Percentiles rank a stretch among this genome's conserved stretches.
These are phyloP conservation scores for Cremastobaeus sp. DNA, from an alignment of 2,888 invertebrate genomes.

Conservation along the genomic window DNA sequence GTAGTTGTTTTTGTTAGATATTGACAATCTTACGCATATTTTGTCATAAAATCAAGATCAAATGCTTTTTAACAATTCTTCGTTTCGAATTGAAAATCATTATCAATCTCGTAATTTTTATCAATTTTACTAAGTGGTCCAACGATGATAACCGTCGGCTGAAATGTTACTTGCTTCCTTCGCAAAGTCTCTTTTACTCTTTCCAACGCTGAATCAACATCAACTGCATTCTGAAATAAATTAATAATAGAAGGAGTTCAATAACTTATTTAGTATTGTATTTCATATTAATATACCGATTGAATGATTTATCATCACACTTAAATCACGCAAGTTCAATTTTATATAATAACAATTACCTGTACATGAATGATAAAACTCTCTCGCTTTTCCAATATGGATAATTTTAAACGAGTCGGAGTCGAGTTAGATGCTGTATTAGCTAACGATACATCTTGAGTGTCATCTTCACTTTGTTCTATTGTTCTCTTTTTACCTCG, in stretches of 20 bases:
- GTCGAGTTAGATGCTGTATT: no score
- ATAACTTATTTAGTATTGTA: no score
- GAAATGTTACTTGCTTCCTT: not conserved
- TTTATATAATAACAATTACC: no score
- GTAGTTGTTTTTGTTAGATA: no score
- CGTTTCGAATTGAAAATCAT: not conserved
- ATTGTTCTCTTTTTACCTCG: not conserved
- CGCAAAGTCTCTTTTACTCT: not conserved
- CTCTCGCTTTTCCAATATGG: conserved; percentile 4
- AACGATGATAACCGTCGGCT: not conserved
- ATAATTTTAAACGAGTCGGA: conserved; percentile 1
- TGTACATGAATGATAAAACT: conserved; percentile 7
- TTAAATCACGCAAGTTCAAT: no score
- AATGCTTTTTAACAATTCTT: not conserved
- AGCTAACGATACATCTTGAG: not conserved
- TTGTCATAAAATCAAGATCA: not conserved
- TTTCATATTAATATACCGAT: no score
- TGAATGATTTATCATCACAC: no score
- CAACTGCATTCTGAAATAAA: not conserved
- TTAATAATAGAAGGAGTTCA: no score
- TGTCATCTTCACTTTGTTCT: not conserved
- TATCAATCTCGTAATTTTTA: not conserved
- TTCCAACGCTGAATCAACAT: not conserved
- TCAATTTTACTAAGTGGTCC: not conserved
- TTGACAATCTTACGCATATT: not conserved